phyloP scores from a whole-genome alignment of 1,140 invertebrate species.

The Chymomyza costata region DNA sequence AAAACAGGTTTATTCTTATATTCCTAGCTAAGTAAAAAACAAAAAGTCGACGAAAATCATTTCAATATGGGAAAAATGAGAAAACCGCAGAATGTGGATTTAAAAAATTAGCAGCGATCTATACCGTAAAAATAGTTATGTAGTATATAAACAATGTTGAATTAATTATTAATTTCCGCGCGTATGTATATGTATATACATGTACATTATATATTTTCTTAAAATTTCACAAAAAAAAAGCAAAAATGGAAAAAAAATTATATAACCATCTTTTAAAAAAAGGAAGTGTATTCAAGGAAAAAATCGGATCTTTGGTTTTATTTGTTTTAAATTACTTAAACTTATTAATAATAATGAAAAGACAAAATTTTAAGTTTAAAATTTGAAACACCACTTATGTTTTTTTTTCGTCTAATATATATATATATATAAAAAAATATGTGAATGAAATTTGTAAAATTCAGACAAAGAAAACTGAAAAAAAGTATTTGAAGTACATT shows the following conservation, averaged over 20 bases:
- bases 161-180: slow-evolving; percentile 72
- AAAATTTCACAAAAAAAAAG: slow-evolving; percentile 54
- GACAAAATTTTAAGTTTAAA: too few relatives aligned
- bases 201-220: slow-evolving; percentile 54
- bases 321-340: too few relatives aligned
- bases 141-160: slow-evolving; percentile 68
- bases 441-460: too few relatives aligned
- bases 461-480: too few relatives aligned
- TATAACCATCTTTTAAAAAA: background rate
- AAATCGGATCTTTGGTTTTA: too few relatives aligned
- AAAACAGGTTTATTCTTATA: background rate
- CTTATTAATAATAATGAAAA: too few relatives aligned
- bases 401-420: too few relatives aligned
- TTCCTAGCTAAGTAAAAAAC: slow-evolving; percentile 44
- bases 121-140: slow-evolving; percentile 60
- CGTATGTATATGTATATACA: slow-evolving; percentile 48
- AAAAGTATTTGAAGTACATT: too few relatives aligned
- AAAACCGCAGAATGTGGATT: slow-evolving; percentile 16
- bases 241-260: slow-evolving; percentile 8
- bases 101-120: slow-evolving; percentile 24
- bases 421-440: too few relatives aligned
- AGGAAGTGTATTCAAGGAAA: slow-evolving; percentile 32
- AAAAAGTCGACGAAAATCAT: slow-evolving; percentile 23
- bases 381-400: too few relatives aligned
- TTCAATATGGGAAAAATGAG: slow-evolving; percentile 32